Percentiles rank a stretch among this genome's conserved stretches.
These are phyloP conservation scores for Limonius californicus DNA, from an alignment of 1,140 invertebrate genomes.

Conservation along the genomic window DNA sequence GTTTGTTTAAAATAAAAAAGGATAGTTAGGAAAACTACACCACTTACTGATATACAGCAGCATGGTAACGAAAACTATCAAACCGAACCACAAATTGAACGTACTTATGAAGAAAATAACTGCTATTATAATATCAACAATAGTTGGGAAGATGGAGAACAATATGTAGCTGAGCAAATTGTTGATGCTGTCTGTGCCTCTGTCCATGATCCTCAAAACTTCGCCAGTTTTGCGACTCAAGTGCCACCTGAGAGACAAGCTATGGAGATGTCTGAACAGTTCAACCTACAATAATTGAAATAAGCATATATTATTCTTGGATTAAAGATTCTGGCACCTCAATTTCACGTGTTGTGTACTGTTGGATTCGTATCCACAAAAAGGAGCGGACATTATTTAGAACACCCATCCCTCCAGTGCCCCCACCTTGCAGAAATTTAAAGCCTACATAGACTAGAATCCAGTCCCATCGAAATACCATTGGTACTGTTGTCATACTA, in stretches of 20 bases:
- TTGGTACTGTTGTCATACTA: constrained; percentile 57
- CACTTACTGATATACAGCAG: constrained; percentile 82
- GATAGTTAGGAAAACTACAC: not conserved
- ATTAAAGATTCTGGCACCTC: too few relatives aligned
- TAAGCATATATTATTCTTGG: too few relatives aligned
- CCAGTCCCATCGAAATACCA: constrained; percentile 80
- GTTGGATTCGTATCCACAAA: constrained; percentile 92
- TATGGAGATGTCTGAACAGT: constrained; percentile 83
- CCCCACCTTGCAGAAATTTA: constrained; percentile 91
- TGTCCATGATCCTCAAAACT: constrained; percentile 90
- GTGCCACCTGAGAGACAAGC: constrained; percentile 85
- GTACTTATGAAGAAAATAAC: constrained; percentile 81
- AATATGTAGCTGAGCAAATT: constrained; percentile 86
- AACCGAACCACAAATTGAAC: constrained; percentile 91
- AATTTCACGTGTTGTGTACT: constrained; percentile 90
- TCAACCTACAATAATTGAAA: constrained; percentile 55
- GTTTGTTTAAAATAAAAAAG: constrained; percentile 1
- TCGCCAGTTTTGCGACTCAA: constrained; percentile 91
- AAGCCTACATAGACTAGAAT: constrained; percentile 82
- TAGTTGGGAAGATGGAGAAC: constrained; percentile 86
- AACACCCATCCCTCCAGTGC: constrained; percentile 86
- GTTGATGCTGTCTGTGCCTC: constrained; percentile 93
- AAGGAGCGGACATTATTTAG: constrained; percentile 88
- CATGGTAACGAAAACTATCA: constrained; percentile 94
- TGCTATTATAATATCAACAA: constrained; percentile 90